A percentile compares a stretch with the other conserved stretches of the same genome.
Conservation (phyloP, 2,888 invertebrate genomes). For the Trichogramma dendrolimi region DNA sequence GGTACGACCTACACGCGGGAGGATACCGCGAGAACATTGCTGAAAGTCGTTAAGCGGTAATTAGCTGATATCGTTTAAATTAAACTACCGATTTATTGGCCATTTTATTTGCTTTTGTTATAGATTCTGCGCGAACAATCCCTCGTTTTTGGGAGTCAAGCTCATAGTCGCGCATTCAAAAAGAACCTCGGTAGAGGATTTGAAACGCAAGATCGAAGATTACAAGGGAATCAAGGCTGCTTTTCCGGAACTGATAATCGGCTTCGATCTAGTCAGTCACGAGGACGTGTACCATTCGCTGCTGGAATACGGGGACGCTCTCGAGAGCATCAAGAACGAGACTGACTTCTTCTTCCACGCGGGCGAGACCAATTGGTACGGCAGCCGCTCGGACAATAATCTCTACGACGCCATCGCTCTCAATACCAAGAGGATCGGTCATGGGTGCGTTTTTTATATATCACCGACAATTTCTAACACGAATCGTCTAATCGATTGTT, state of each 20-base stretch:
- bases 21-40: conserved; percentile 58
- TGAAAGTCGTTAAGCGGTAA: conserved; percentile 53
- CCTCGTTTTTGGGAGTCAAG: conserved; percentile 65
- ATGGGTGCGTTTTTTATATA: conserved; percentile 55
- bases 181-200: conserved; percentile 47
- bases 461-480: too few relatives aligned
- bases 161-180: conserved; percentile 66
- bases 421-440: conserved; percentile 72
- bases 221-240: conserved; percentile 49
- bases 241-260: conserved; percentile 66
- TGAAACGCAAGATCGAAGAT: conserved; percentile 44
- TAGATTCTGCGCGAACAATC: conserved; percentile 59
- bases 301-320: conserved; percentile 56
- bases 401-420: conserved; percentile 74
- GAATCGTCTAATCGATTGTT: too few relatives aligned
- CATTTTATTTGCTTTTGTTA: too few relatives aligned
- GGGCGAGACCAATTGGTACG: conserved; percentile 77
- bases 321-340: conserved; percentile 45
- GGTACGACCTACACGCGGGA: conserved; percentile 56
- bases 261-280: conserved; percentile 78
- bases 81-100: too few relatives aligned
- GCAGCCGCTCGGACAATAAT: conserved; percentile 65
- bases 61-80: neutral
- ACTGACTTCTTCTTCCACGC: conserved; percentile 78
- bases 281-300: conserved; percentile 69